Base-by-base conservation (phyloP, 2,888 invertebrate genomes). In the Parasteatoda lunata region DNA sequence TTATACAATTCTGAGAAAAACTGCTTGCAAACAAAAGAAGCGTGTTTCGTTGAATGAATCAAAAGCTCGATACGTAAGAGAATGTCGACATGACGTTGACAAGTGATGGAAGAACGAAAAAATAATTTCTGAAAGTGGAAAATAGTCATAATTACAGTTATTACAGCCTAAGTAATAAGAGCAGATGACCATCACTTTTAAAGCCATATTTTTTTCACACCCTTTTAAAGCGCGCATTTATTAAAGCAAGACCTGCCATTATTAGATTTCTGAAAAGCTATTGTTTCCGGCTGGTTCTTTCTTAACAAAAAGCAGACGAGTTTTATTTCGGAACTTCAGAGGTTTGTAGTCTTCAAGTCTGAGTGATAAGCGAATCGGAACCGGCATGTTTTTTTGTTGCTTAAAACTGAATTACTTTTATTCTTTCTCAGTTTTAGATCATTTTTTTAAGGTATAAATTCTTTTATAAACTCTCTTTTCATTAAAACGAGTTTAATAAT, bases 71-170 rank as follows among this genome's bases (percentile, higher is more conserved):
- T 4, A 59, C 59, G 59, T 30, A 30, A 30, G 30, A 30, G 30
- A 30, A 30, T 30, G 30, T 59, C 59, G 59, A 59, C 59, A 59
- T 59, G 59, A 59, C n/a, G 59, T 59, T 59, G 49, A 70, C 70
- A 49, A 47, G 70, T n/a, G 66, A 80, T 52, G 66, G 54, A 15
- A 45, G 71, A 66, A 65, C 49, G 49, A 59, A 81, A 69, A 81
- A 54, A n/a, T 52, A 68, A 75, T 75, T 65, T 69, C 54, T 54
- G 51, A 73, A 49, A 75, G 81, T 69, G 59, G 81, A 75, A 75
- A 75, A 81, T 75, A 51, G 47, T 48, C 68, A 52, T 81, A 81
- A 81, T 81, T 81, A 81, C 68, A 75, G 75, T 75, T 75, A 81
- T 81, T 59, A 48, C 48, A 3, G 4, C 45, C 51, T 15, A 9